Base-by-base conservation (phyloP, 2,797 vertebrate species). In the Liparis tanakae region DNA sequence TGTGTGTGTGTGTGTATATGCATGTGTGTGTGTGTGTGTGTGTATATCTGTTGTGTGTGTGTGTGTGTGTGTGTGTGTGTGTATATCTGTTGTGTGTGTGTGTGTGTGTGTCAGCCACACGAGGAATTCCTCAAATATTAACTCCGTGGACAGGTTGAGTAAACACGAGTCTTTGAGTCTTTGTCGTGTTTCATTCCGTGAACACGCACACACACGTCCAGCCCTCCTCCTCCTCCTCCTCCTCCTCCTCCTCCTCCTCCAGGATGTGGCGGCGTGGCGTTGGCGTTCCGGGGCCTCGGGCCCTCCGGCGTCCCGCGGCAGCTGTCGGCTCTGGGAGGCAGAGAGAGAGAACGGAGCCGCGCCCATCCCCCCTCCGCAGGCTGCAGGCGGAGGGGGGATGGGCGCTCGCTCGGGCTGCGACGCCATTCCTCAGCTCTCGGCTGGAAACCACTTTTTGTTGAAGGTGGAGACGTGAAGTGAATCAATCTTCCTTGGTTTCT, bases 361-460 rank as follows among this genome's bases (percentile, higher is more conserved):
- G 79, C 93, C 91, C 91, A 89, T 87, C 92, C 91, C 92, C 92
- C 90, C 89, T 82, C 72, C 20, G 80, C 85, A 85, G 83, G 79
- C 72, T 74, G 83, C 85, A 82, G 86, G 79, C 76, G 44, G 5
- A 50, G 20, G 88, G 89, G 92, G 93, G 93, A 91, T 88, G 93
- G 91, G 90, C 67, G 14, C 36, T 30, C 25, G 25, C 25, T 30
- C 25, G 4, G 25, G 4, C 25, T 30, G 25, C 25, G 25, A 30
- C 25, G 25, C 25, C 25, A 30, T 30, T 30, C 25, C 25, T 30
- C 25, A 30, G 25, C 25, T 30, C 25, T 30, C 4, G 25, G 25
- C 2, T 30, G 25, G 4, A 30, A 30, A 30, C 4, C 25, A 30
- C 25, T 30, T 30, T 30, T 30, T 30, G 25, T 30, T 30, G 25